Evolutionary conservation across 2,888 invertebrate genomes (phyloP).

Genomic region (Limnephilus lunatus): DNA sequence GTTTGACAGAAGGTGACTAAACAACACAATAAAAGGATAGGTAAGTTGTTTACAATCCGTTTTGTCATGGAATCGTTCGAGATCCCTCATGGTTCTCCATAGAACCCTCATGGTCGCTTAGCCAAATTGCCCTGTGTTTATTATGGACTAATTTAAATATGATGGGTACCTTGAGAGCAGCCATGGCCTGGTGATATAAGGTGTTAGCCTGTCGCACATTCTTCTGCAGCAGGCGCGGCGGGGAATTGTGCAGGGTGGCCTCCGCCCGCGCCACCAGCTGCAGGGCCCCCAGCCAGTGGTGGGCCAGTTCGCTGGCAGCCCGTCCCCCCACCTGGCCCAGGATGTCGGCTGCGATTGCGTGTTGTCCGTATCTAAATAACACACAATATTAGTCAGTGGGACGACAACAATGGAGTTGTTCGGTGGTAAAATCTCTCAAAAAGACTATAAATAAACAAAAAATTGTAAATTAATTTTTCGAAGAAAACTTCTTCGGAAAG

Average conservation of each 20-base stretch:
- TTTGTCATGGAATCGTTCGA: too few relatives aligned
- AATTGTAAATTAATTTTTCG: too few relatives aligned
- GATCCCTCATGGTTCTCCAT: too few relatives aligned
- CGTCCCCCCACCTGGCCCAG: constrained; percentile 81
- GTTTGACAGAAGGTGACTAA: too few relatives aligned
- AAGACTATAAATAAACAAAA: too few relatives aligned
- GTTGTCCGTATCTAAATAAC: constrained; percentile 84
- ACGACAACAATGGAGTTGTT: too few relatives aligned
- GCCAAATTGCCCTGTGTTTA: too few relatives aligned
- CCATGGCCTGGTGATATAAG: constrained; percentile 82
- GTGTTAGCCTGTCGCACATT: constrained; percentile 77
- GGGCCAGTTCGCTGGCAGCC: constrained; percentile 91
- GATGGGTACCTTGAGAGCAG: constrained; percentile 70
- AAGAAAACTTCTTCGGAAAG: too few relatives aligned
- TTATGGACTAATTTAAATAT: not conserved
- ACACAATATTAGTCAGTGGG: not conserved
- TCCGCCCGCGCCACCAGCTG: constrained; percentile 87
- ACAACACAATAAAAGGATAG: too few relatives aligned
- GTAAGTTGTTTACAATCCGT: too few relatives aligned
- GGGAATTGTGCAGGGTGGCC: constrained; percentile 77
- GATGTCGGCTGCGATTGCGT: constrained; percentile 82
- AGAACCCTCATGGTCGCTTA: too few relatives aligned
- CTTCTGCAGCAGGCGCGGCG: constrained; percentile 70
- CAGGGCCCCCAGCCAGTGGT: constrained; percentile 92
- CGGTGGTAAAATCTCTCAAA: too few relatives aligned